These are phyloP conservation scores for Oncorhynchus keta DNA, from an alignment of 2,113 vertebrate genomes.

Conservation along the genomic window DNA sequence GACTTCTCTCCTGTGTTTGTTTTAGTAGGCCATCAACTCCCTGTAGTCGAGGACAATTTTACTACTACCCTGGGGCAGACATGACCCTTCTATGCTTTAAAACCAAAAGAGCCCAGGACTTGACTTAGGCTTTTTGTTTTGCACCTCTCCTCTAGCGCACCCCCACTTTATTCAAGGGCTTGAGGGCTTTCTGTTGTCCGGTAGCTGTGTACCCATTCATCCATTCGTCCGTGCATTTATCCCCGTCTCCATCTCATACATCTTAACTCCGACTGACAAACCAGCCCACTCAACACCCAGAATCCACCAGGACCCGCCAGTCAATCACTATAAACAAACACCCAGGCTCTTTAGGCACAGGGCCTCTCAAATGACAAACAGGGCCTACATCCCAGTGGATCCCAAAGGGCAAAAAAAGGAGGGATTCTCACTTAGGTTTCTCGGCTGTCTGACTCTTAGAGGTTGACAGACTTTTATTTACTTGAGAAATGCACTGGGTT, in stretches of 20 bases:
- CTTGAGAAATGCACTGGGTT: conserved; percentile 8
- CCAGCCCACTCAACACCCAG: conserved; percentile 54
- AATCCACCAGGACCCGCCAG: conserved; percentile 60
- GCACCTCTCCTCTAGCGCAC: conserved; percentile 12
- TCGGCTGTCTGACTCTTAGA: conserved; percentile 40
- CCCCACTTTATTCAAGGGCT: conserved; percentile 54
- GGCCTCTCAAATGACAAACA: conserved; percentile 70
- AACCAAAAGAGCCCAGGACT: conserved; percentile 26
- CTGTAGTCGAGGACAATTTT: conserved; percentile 69
- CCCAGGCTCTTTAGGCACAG: conserved; percentile 59
- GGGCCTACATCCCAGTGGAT: conserved; percentile 43
- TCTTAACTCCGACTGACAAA: conserved; percentile 66
- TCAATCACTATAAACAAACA: conserved; percentile 77
- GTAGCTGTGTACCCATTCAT: conserved; percentile 71
- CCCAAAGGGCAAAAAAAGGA: conserved; percentile 11
- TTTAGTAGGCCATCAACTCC: conserved; percentile 74
- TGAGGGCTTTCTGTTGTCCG: conserved; percentile 58
- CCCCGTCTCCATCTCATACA: conserved; percentile 69
- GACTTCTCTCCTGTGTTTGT: conserved; percentile 71
- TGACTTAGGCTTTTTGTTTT: conserved; percentile 51
- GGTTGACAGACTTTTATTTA: conserved; percentile 53
- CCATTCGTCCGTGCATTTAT: conserved; percentile 64
- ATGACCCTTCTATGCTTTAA: conserved; percentile 62
- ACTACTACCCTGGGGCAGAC: conserved; percentile 66
- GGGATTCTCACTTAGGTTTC: not conserved